These are phyloP conservation scores for Camponotus floridanus DNA, from an alignment of 1,140 invertebrate species.

Conservation along the genomic window DNA sequence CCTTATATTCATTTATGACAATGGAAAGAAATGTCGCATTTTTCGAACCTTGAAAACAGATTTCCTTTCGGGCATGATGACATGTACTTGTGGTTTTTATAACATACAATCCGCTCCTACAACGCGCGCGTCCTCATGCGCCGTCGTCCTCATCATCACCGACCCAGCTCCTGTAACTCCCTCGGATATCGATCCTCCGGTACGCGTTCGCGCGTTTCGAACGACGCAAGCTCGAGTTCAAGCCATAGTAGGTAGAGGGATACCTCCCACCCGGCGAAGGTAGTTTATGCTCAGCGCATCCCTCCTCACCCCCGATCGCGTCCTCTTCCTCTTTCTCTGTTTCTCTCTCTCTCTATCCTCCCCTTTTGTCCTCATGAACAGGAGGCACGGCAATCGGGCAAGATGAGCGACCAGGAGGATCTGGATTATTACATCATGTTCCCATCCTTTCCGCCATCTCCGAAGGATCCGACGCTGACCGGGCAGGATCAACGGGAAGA, in stretches of 20 bases:
- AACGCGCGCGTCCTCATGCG: not conserved
- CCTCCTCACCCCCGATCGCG: not conserved
- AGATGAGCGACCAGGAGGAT: constrained; percentile 83
- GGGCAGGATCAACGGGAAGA: constrained; percentile 83
- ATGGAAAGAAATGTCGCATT: too few species aligned
- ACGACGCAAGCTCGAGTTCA: constrained; percentile 65
- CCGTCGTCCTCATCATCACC: constrained; percentile 6
- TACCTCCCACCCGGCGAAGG: constrained; percentile 22
- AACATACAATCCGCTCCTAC: too few species aligned
- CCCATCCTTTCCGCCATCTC: constrained; percentile 84
- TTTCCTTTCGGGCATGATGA: too few species aligned
- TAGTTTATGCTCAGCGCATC: constrained; percentile 38
- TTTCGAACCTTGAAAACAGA: too few species aligned
- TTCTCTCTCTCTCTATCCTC: constrained; percentile 37
- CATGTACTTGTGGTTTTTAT: not conserved
- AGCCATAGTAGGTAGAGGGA: constrained; percentile 8
- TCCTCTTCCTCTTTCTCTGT: constrained; percentile 18
- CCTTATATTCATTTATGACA: too few species aligned
- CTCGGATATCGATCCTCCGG: constrained; percentile 63
- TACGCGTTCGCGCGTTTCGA: constrained; percentile 15
- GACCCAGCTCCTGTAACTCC: constrained; percentile 56
- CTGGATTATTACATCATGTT: constrained; percentile 90
- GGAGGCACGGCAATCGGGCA: constrained; percentile 65
- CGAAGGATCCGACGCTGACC: constrained; percentile 72
- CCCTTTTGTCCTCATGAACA: constrained; percentile 55